These are phyloP conservation scores for Amphiprion percula DNA, from an alignment of 2,113 vertebrate genomes.

Conservation along the genomic window DNA sequence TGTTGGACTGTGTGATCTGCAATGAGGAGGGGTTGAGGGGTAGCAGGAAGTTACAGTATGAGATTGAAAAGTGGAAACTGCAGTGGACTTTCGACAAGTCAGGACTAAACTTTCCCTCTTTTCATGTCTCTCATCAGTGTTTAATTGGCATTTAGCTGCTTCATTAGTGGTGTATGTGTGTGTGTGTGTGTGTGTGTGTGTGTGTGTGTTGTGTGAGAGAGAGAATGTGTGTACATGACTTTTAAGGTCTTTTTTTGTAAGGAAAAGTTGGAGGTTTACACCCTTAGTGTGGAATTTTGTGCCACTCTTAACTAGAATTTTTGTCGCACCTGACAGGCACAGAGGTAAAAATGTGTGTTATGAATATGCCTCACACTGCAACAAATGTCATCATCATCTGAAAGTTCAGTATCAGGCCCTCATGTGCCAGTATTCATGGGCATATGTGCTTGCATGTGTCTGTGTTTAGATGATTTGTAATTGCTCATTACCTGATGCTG, in stretches of 20 bases:
- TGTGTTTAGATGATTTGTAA: conserved; percentile 39
- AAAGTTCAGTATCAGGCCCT: not conserved
- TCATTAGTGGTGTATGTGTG: conserved; percentile 1
- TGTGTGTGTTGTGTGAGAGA: not conserved
- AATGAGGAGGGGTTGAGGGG: not conserved
- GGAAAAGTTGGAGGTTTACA: not conserved
- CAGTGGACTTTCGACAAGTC: conserved; percentile 24
- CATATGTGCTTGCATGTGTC: not conserved
- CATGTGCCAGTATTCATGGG: not conserved
- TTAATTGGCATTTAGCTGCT: conserved; percentile 55
- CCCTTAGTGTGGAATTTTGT: not conserved
- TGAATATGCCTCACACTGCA: not conserved
- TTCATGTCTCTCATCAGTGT: conserved; percentile 52
- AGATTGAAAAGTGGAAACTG: conserved; percentile 28
- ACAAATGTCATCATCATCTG: not conserved
- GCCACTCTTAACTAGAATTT: not conserved
- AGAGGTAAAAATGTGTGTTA: conserved; percentile 4
- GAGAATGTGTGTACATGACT: not conserved
- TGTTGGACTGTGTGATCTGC: conserved; percentile 16
- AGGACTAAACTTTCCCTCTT: conserved; percentile 36
- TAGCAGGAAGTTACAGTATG: not conserved
- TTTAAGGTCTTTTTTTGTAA: conserved; percentile 11
- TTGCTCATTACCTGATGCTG: conserved; percentile 36
- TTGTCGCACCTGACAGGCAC: not conserved
- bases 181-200: conserved; percentile 2